Evolutionary conservation across 2,113 vertebrate species (phyloP), one percentile per base, ranked within the genome.

Genomic region (Antigone vipio): DNA sequence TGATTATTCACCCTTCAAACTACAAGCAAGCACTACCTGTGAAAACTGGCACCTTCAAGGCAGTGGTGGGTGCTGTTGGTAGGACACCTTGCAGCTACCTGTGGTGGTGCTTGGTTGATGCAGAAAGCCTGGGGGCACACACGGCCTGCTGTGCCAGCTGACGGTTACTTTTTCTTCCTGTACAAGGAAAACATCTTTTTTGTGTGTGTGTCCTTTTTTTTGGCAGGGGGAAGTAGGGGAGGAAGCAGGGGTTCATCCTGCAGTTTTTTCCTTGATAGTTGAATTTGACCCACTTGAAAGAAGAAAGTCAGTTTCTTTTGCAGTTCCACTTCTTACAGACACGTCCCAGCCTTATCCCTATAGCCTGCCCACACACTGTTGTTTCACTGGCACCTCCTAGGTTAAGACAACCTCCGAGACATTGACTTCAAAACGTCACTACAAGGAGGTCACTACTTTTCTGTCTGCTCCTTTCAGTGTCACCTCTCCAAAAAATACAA

Each of bases 211-310:
- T 38, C 38, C 38, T 81, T 62, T 44, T 42, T 60, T 78, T 52
- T 42, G 21, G 9, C 8, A 15, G 11, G 7, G 6, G 3, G 11
- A 11, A 23, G 9, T 11, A 6, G 7, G 8, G 6, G 3, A 34
- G 12, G 20, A 60, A 5, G 10, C 6, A 1, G 3, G 11, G 2
- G 4, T 75, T 42, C 11, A 27, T 78, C 16, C 38, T 55, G 35
- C 7, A 71, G 4, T 38, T 81, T 94, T 80, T 92, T 42, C 17
- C 27, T 60, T 38, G 21, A 11, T 29, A 64, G 58, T 26, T 79
- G 27, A 44, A 77, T 85, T 69, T 66, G 11, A 42, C 19, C 34
- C 11, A 42, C 5, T 38, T 62, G 49, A 87, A 68, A 22, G 5
- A 94, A 91, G 12, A 72, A 94, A 79, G 14, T 10, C 18, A 18